These are phyloP conservation scores for Oasisia sp. DNA, from an alignment of 2,888 invertebrate species.

Conservation along the genomic window DNA sequence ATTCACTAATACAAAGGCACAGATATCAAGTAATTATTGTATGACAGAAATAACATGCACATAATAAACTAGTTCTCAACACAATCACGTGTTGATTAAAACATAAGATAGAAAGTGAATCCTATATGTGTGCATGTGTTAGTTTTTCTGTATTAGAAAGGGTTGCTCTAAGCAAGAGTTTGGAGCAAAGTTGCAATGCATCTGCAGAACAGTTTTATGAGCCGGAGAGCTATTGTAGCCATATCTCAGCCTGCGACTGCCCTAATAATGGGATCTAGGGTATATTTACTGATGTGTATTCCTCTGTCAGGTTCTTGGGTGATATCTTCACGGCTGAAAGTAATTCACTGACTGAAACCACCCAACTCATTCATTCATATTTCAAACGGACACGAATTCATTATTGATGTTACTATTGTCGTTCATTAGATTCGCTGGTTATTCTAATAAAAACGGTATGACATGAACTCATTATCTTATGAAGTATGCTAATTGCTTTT, in stretches of 20 bases:
- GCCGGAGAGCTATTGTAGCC: too few species aligned
- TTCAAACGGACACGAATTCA: neutral
- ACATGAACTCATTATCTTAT: neutral
- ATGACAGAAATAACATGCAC: neutral
- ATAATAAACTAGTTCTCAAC: neutral
- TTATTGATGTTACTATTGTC: neutral
- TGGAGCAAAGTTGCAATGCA: neutral
- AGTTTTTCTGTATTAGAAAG: neutral
- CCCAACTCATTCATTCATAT: neutral
- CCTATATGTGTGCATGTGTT: neutral
- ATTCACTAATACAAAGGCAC: neutral
- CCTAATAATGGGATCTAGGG: too few species aligned
- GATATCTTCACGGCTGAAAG: neutral
- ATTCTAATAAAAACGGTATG: neutral
- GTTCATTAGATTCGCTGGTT: neutral
- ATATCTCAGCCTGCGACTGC: too few species aligned
- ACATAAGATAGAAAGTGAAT: neutral
- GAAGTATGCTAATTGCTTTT: too few species aligned
- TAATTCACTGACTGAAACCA: slow-evolving; percentile 5
- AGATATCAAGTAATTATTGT: neutral
- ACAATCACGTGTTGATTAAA: neutral
- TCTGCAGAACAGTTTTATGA: neutral
- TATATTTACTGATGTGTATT: neutral
- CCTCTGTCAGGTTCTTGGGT: neutral
- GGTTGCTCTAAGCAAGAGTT: neutral